Evolutionary conservation across 2,888 invertebrate species (phyloP).

Genomic region (Syrista parreyssii): DNA sequence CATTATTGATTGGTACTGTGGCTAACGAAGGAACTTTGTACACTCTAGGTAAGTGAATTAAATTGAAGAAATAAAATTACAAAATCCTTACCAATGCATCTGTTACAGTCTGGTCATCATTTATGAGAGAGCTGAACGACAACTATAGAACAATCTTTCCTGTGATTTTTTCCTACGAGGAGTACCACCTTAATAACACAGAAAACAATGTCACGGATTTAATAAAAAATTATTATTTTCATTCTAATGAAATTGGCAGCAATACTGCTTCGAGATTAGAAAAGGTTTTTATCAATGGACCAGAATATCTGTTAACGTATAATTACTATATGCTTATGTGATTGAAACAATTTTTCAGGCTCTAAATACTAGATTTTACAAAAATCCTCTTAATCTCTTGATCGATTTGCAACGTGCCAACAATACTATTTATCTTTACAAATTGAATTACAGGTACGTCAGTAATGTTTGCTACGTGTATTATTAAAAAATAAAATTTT

Average conservation of each 20-base stretch:
- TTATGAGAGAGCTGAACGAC: not conserved
- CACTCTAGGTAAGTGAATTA: not conserved
- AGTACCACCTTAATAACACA: constrained; percentile 4
- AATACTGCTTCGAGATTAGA: constrained; percentile 4
- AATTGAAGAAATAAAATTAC: not conserved
- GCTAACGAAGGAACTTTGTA: constrained; percentile 12
- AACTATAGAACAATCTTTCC: constrained; percentile 9
- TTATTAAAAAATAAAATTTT: not conserved
- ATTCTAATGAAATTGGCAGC: not conserved
- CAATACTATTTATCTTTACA: constrained; percentile 20
- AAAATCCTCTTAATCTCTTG: constrained; percentile 9
- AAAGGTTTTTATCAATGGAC: constrained; percentile 11
- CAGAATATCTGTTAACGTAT: not conserved
- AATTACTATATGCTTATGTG: not conserved
- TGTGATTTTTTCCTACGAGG: constrained; percentile 15
- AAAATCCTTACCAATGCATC: not conserved
- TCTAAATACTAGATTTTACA: constrained; percentile 14
- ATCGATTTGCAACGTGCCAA: constrained; percentile 14
- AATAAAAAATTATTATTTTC: constrained; percentile 14
- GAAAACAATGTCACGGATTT: constrained; percentile 10
- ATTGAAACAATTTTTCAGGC: constrained; percentile 3
- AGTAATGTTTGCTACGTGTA: not conserved
- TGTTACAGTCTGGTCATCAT: not conserved
- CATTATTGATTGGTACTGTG: constrained; percentile 16
- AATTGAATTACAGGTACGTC: constrained; percentile 16